phyloP scores from a whole-genome alignment of 2,888 invertebrate genomes.

The Drosophila neonasuta region DNA sequence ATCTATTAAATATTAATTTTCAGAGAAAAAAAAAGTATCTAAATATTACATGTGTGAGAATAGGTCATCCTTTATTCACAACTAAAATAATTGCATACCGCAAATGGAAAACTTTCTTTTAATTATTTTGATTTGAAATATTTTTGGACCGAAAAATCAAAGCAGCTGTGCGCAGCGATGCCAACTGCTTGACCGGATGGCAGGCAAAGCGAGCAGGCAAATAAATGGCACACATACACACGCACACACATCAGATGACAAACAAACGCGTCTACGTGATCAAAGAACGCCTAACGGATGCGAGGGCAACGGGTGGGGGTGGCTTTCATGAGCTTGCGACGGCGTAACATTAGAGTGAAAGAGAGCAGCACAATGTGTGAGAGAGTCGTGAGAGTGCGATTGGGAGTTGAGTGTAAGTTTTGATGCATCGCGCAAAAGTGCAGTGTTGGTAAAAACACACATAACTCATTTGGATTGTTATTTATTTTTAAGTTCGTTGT shows the following conservation, averaged over 20 bases:
- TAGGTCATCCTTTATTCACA: background rate
- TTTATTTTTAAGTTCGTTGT: slow-evolving; percentile 37
- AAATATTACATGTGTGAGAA: background rate
- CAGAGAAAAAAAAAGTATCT: background rate
- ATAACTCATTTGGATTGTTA: slow-evolving; percentile 15
- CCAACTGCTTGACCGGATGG: slow-evolving; percentile 38
- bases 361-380: slow-evolving; percentile 6
- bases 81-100: background rate
- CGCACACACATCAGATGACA: slow-evolving; percentile 27
- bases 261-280: slow-evolving; percentile 55
- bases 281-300: slow-evolving; percentile 49
- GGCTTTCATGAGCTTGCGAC: slow-evolving; percentile 34
- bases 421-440: slow-evolving; percentile 34
- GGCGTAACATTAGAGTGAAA: slow-evolving; percentile 21
- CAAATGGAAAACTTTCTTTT: slow-evolving; percentile 21
- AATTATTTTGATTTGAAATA: slow-evolving; percentile 1
- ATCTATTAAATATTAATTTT: no score
- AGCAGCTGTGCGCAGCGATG: slow-evolving; percentile 36
- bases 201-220: slow-evolving; percentile 39
- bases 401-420: slow-evolving; percentile 37
- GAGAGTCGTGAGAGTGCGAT: slow-evolving; percentile 12
- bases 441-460: slow-evolving; percentile 30
- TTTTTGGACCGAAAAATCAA: slow-evolving; percentile 31
- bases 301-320: slow-evolving; percentile 35
- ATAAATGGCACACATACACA: slow-evolving; percentile 40